Conservation (phyloP, 2,888 invertebrate genomes). For the Zaprionus lineosus region DNA sequence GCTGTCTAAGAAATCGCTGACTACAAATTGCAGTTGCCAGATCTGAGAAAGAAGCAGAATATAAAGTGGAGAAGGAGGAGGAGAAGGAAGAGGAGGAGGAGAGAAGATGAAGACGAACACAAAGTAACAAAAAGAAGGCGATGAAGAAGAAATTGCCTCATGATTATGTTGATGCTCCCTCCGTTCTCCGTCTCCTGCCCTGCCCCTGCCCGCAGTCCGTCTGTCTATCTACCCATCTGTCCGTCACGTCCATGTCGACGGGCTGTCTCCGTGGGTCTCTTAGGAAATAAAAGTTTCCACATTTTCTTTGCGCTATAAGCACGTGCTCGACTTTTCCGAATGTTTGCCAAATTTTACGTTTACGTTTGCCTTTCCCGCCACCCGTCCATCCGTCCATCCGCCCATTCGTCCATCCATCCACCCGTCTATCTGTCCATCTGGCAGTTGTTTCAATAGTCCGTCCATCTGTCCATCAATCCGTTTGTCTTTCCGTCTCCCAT, state of each 20-base stretch:
- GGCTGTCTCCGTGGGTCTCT: slow-evolving; percentile 66
- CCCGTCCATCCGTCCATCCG: neutral
- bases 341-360: slow-evolving; percentile 65
- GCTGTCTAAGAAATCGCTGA: slow-evolving; percentile 50
- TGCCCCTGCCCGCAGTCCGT: neutral
- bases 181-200: neutral
- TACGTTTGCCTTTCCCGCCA: slow-evolving; percentile 35
- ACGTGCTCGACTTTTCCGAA: slow-evolving; percentile 58
- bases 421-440: neutral
- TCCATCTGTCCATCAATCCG: neutral
- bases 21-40: slow-evolving; percentile 64
- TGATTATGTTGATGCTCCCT: slow-evolving; percentile 64
- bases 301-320: slow-evolving; percentile 64
- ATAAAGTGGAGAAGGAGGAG: no score
- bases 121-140: no score
- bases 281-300: slow-evolving; percentile 72
- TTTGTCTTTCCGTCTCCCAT: slow-evolving; percentile 25
- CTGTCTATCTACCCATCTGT: slow-evolving; percentile 22
- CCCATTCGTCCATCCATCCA: neutral
- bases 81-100: no score
- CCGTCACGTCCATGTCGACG: slow-evolving; percentile 66
- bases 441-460: neutral
- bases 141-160: slow-evolving; percentile 72
- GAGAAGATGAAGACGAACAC: no score
- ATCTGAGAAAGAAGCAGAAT: slow-evolving; percentile 36